Conservation (phyloP, 2,113 vertebrate genomes). For the Gambusia holbrooki region DNA sequence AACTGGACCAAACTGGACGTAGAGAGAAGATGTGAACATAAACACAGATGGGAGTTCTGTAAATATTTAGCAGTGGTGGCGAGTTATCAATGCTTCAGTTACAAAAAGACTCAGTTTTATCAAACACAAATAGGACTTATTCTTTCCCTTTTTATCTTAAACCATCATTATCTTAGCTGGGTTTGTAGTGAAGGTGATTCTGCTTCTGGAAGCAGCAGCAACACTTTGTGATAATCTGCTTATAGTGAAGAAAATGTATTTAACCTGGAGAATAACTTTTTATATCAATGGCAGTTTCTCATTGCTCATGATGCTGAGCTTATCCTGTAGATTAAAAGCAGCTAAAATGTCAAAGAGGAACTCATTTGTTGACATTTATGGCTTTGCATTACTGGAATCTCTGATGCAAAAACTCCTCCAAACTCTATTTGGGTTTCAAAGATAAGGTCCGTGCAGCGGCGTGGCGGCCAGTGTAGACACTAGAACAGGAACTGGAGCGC, state of each 20-base stretch:
- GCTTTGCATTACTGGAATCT: neutral
- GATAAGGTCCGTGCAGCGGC: constrained; percentile 11
- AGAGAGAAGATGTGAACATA: constrained; percentile 2
- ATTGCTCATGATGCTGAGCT: no score
- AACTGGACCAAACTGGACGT: neutral
- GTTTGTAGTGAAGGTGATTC: neutral
- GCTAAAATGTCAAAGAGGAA: no score
- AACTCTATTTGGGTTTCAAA: neutral
- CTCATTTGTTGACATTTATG: neutral
- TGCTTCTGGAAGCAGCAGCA: no score
- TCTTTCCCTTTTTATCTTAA: no score
- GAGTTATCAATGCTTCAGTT: neutral
- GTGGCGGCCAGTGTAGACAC: constrained; percentile 7
- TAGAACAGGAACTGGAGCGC: neutral
- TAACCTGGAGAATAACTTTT: no score
- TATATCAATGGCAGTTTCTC: no score
- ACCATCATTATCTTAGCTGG: no score
- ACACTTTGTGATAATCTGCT: no score
- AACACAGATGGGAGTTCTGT: constrained; percentile 10
- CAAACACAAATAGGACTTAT: no score
- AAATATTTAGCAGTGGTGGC: constrained; percentile 13
- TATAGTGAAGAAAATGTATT: no score
- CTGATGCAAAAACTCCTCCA: neutral
- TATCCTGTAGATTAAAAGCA: no score
- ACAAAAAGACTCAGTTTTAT: no score